These are phyloP conservation scores for Apis florea DNA, from an alignment of 1,140 invertebrate genomes.

Conservation along the genomic window DNA sequence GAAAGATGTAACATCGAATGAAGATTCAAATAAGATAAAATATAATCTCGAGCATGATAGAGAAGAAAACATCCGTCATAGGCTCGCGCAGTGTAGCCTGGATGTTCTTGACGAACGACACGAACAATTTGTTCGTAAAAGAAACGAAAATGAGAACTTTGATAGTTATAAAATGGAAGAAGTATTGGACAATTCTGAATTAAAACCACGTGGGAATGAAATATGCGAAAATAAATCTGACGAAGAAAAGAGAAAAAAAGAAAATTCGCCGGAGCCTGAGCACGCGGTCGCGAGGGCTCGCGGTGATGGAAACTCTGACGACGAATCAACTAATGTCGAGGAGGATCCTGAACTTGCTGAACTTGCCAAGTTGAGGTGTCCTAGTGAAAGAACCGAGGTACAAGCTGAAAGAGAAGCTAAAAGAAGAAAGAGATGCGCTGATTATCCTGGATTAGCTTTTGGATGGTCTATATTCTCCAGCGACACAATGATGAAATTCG, in stretches of 20 bases:
- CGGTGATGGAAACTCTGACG: slow-evolving; percentile 80
- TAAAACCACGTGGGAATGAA: slow-evolving; percentile 25
- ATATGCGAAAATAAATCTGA: not conserved
- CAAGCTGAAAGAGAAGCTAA: slow-evolving; percentile 91
- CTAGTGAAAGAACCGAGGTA: slow-evolving; percentile 92
- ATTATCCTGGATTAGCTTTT: slow-evolving; percentile 95
- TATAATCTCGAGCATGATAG: slow-evolving; percentile 13
- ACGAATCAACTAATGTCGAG: slow-evolving; percentile 79
- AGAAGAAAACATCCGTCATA: slow-evolving; percentile 58
- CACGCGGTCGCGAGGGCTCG: slow-evolving; percentile 81
- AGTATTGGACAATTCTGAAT: not conserved
- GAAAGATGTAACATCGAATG: not conserved
- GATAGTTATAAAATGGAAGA: slow-evolving; percentile 19
- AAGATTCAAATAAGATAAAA: not conserved
- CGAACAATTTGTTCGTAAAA: slow-evolving; percentile 7
- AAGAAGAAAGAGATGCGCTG: slow-evolving; percentile 88
- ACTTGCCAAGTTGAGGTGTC: slow-evolving; percentile 90
- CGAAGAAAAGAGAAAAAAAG: slow-evolving; percentile 51
- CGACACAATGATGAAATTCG: slow-evolving; percentile 98
- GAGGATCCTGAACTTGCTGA: slow-evolving; percentile 89
- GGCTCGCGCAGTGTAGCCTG: slow-evolving; percentile 78
- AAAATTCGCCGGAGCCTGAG: slow-evolving; percentile 70
- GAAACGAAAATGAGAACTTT: slow-evolving; percentile 26
- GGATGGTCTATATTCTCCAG: slow-evolving; percentile 96
- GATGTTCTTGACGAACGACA: slow-evolving; percentile 53